These are phyloP conservation scores for Indicator maculatus DNA, from an alignment of 2,113 vertebrate genomes.

Conservation along the genomic window DNA sequence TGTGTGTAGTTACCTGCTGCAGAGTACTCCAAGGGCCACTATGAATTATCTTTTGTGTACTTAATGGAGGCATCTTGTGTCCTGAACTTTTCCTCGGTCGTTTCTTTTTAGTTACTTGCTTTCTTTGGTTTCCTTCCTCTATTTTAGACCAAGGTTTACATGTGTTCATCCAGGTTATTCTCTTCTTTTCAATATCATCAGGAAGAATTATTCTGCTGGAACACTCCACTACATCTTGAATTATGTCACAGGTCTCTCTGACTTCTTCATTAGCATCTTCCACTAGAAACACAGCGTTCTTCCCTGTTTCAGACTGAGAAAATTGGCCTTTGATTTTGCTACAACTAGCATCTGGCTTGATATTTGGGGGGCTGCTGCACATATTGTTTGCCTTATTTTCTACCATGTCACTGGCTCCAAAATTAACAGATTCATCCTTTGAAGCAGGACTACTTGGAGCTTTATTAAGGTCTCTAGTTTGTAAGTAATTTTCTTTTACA, in stretches of 20 bases:
- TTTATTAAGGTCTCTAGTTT: background rate
- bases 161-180: constrained; percentile 84
- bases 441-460: background rate
- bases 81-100: constrained; percentile 37
- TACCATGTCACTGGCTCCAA: background rate
- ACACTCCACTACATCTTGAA: background rate
- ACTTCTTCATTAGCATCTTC: background rate
- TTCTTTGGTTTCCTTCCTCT: constrained; percentile 77
- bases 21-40: constrained; percentile 76
- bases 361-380: background rate
- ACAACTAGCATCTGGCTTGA: background rate
- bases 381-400: background rate
- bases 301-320: constrained; percentile 6
- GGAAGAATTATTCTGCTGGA: constrained; percentile 36
- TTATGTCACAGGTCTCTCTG: background rate
- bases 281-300: background rate
- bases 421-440: background rate
- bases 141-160: constrained; percentile 85
- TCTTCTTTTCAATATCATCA: constrained; percentile 80
- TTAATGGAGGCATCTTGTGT: constrained; percentile 75
- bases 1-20: constrained; percentile 79
- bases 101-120: constrained; percentile 62
- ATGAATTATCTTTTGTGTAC: constrained; percentile 74
- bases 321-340: background rate
- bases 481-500: constrained; percentile 7